phyloP scores from a whole-genome alignment of 2,113 vertebrate species.

The Serinus canaria region DNA sequence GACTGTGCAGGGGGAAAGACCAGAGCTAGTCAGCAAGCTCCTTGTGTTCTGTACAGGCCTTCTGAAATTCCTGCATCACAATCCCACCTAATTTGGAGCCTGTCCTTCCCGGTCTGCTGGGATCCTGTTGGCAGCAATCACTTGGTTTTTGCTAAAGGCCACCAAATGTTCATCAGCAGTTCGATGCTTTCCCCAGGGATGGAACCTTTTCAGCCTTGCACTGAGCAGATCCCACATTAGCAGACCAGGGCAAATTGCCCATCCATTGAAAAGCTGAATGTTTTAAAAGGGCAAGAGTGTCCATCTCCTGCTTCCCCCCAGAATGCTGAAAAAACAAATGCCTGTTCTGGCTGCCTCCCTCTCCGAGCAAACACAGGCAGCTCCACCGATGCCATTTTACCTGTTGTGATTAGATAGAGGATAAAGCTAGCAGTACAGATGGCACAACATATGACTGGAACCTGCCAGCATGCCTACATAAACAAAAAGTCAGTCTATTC shows the following conservation, averaged over 20 bases:
- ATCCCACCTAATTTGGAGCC: conserved; percentile 61
- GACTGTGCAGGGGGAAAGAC: neutral
- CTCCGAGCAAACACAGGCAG: neutral
- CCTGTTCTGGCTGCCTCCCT: conserved; percentile 16
- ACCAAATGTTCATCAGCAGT: conserved; percentile 71
- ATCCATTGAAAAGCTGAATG: conserved; percentile 44
- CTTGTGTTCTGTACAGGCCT: neutral
- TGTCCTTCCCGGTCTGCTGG: conserved; percentile 51
- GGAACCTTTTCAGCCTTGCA: conserved; percentile 71
- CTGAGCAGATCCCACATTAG: conserved; percentile 61
- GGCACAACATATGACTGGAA: conserved; percentile 63
- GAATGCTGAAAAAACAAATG: neutral
- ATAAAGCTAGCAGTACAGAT: conserved; percentile 51
- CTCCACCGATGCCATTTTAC: conserved; percentile 49
- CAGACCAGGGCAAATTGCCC: conserved; percentile 62
- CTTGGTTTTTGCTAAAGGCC: conserved; percentile 64
- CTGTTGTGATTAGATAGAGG: conserved; percentile 33
- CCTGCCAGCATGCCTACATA: conserved; percentile 55
- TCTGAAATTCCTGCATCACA: conserved; percentile 45
- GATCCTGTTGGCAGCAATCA: conserved; percentile 58
- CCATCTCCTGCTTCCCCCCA: conserved; percentile 47
- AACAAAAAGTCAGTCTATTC: conserved; percentile 56
- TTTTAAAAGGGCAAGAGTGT: conserved; percentile 65
- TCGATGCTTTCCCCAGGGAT: conserved; percentile 53
- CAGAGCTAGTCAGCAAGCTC: neutral